These are phyloP conservation scores for Polyergus mexicanus DNA, from an alignment of 1,140 invertebrate genomes.

Conservation along the genomic window DNA sequence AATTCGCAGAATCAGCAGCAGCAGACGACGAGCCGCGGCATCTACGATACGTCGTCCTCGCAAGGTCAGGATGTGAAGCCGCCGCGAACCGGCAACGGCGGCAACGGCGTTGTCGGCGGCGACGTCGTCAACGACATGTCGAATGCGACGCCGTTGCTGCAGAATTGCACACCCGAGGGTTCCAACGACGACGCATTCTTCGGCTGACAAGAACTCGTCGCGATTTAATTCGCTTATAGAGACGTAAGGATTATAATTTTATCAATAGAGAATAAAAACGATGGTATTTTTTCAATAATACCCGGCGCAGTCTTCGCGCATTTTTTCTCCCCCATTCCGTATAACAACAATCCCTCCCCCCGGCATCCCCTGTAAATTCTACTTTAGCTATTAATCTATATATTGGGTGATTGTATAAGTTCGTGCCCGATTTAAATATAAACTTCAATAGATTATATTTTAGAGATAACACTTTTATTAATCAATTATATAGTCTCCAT, in stretches of 20 bases:
- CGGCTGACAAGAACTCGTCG: slow-evolving; percentile 62
- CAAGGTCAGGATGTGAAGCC: slow-evolving; percentile 73
- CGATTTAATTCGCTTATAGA: slow-evolving; percentile 65
- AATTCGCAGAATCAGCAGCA: slow-evolving; percentile 75
- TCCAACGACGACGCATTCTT: slow-evolving; percentile 72
- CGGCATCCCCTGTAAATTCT: neutral
- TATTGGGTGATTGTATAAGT: too few relatives aligned
- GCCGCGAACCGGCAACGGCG: slow-evolving; percentile 33
- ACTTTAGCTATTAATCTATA: neutral
- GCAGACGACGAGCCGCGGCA: slow-evolving; percentile 22
- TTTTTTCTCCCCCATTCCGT: neutral
- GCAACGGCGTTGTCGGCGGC: slow-evolving; percentile 24
- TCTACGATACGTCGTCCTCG: slow-evolving; percentile 58
- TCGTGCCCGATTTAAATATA: too few relatives aligned
- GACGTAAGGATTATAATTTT: slow-evolving; percentile 73
- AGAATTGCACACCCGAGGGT: slow-evolving; percentile 75
- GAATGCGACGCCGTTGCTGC: slow-evolving; percentile 64
- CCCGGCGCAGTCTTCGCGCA: neutral
- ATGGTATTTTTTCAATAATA: slow-evolving; percentile 73
- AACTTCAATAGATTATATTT: too few relatives aligned
- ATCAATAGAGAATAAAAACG: slow-evolving; percentile 74
- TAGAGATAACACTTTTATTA: too few relatives aligned
- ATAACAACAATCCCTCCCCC: neutral
- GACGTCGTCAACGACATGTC: slow-evolving; percentile 54
- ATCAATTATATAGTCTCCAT: too few relatives aligned